These are phyloP conservation scores for Ciconia nigra DNA, from an alignment of 2,797 vertebrate genomes.

Conservation along the genomic window DNA sequence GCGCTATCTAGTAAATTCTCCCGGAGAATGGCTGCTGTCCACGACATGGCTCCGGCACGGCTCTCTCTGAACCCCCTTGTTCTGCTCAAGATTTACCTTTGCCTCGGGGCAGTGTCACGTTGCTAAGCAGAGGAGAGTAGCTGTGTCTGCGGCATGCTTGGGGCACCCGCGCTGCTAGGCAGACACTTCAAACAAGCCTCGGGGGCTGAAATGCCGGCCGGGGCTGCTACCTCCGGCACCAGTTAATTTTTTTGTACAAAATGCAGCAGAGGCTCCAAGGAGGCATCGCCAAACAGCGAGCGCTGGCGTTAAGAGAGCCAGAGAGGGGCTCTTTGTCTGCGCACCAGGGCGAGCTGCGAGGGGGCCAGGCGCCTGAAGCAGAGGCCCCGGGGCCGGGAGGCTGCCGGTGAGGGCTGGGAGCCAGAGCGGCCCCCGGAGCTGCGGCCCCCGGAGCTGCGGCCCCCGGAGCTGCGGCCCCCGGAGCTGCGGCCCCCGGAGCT, in stretches of 20 bases:
- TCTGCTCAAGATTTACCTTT: not conserved
- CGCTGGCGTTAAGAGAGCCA: fast-evolving
- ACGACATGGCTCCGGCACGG: fast-evolving
- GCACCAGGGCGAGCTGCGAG: not conserved
- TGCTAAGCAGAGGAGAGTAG: not conserved
- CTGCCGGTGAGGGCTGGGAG: not conserved
- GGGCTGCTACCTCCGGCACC: not conserved
- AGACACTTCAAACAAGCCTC: not conserved
- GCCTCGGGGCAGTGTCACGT: not conserved
- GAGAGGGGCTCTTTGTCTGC: not conserved
- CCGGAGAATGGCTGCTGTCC: not conserved
- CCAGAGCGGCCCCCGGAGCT: not conserved
- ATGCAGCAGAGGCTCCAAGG: not conserved
- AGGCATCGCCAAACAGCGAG: not conserved
- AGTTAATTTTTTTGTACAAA: not conserved
- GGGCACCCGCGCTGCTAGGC: not conserved
- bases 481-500: no score
- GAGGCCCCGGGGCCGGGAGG: not conserved
- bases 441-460: no score
- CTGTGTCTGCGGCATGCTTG: not conserved
- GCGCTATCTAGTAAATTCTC: not conserved
- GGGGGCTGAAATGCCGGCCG: not conserved
- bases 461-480: no score
- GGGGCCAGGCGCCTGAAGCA: not conserved
- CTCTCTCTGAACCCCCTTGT: not conserved